Conservation (phyloP, 2,113 vertebrate species). For the Indri indri region DNA sequence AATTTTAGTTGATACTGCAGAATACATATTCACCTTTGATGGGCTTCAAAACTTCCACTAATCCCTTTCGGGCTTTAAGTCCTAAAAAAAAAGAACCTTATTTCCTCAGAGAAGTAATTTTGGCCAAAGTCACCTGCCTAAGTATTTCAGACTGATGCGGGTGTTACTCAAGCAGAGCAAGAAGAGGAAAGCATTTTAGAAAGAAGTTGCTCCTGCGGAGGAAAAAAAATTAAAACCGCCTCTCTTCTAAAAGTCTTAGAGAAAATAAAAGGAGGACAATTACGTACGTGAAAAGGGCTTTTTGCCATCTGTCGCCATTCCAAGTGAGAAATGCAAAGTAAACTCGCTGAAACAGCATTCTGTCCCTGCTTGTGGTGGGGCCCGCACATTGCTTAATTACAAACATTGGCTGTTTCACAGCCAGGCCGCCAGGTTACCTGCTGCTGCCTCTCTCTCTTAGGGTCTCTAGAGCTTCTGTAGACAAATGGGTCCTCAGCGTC, state of each 20-base stretch:
- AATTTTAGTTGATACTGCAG: background rate
- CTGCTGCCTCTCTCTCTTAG: background rate
- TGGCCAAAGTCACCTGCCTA: constrained; percentile 29
- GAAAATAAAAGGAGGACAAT: background rate
- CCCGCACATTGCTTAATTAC: background rate
- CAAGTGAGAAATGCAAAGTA: background rate
- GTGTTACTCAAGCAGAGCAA: background rate
- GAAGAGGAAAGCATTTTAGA: background rate
- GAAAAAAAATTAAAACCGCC: background rate
- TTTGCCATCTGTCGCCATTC: background rate
- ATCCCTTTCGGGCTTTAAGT: constrained; percentile 17
- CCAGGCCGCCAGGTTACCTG: background rate
- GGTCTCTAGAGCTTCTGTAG: background rate
- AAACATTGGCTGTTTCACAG: background rate
- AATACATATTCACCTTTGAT: background rate
- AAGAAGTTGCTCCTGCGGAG: background rate
- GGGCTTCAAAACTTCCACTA: background rate
- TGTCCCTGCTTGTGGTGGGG: background rate
- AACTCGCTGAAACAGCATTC: background rate
- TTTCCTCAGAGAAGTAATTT: constrained; percentile 20
- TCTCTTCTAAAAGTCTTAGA: background rate
- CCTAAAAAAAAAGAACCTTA: background rate
- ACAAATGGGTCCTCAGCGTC: background rate
- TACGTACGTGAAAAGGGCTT: background rate
- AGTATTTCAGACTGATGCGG: background rate